phyloP scores from a whole-genome alignment of 2,113 vertebrate genomes.

The Bettongia penicillata region DNA sequence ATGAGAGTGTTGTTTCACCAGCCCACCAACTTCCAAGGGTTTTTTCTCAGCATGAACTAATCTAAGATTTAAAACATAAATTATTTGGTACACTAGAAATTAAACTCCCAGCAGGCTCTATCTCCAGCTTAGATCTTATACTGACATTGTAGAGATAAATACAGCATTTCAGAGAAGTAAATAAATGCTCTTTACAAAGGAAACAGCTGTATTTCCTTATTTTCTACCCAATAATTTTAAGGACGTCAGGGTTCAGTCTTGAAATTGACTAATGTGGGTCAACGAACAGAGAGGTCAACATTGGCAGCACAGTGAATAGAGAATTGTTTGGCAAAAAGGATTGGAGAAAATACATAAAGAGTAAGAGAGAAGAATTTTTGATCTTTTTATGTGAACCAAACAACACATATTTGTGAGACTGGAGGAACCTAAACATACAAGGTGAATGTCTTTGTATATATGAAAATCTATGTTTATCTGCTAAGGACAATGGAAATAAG shows the following conservation, averaged over 20 bases:
- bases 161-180: constrained; percentile 55
- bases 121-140: constrained; percentile 21
- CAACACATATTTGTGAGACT: constrained; percentile 78
- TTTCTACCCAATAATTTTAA: constrained; percentile 54
- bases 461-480: constrained; percentile 72
- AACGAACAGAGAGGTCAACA: constrained; percentile 52
- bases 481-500: constrained; percentile 74
- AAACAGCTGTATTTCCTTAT: constrained; percentile 56
- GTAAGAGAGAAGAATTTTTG: constrained; percentile 74
- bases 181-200: constrained; percentile 28
- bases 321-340: constrained; percentile 38
- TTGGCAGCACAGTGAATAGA: accelerated
- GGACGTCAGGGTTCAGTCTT: constrained; percentile 44
- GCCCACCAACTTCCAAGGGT: constrained; percentile 44
- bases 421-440: constrained; percentile 70
- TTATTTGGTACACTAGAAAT: constrained; percentile 70
- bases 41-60: constrained; percentile 74
- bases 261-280: constrained; percentile 61
- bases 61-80: constrained; percentile 75
- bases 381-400: constrained; percentile 79
- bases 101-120: constrained; percentile 58
- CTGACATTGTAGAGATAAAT: constrained; percentile 29
- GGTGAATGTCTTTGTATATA: constrained; percentile 72
- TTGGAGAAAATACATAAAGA: constrained; percentile 49
- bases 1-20: constrained; percentile 52